These are phyloP conservation scores for Clavelina lepadiformis DNA, from an alignment of 23 tunicate species.

Conservation along the genomic window DNA sequence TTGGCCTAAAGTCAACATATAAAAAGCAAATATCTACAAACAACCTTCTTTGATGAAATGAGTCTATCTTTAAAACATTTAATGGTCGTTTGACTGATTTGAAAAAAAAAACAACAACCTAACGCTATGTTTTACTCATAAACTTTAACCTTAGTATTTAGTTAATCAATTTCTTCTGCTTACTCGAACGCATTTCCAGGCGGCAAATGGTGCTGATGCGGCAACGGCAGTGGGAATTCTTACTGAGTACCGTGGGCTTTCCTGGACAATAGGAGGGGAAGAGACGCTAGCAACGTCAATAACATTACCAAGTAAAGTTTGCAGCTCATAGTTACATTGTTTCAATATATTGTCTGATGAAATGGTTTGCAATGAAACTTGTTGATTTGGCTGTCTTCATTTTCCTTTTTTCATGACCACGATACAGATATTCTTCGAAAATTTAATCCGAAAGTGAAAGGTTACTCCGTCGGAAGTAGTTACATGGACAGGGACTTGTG, in stretches of 20 bases:
- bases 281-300: conserved; percentile 32
- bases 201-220: conserved; percentile 67
- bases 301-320: conserved; percentile 56
- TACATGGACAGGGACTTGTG: conserved; percentile 18
- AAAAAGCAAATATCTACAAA: too few species aligned
- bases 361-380: too few species aligned
- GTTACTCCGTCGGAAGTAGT: conserved; percentile 57
- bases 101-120: too few species aligned
- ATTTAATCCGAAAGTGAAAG: conserved; percentile 57
- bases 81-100: too few species aligned
- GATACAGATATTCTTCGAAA: conserved; percentile 50
- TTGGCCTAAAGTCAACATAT: too few species aligned
- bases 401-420: not conserved
- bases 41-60: too few species aligned
- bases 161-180: too few species aligned
- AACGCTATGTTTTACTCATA: too few species aligned
- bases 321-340: not conserved
- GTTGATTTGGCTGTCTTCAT: too few species aligned
- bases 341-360: too few species aligned
- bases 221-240: conserved; percentile 35
- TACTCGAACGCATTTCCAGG: conserved; percentile 38
- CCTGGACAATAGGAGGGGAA: conserved; percentile 75
- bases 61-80: too few species aligned
- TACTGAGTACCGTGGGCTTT: conserved; percentile 41
- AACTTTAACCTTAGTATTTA: too few species aligned